Evolutionary conservation across 2,888 invertebrate genomes (phyloP).

Genomic region (Nipponacmea schrenckii): DNA sequence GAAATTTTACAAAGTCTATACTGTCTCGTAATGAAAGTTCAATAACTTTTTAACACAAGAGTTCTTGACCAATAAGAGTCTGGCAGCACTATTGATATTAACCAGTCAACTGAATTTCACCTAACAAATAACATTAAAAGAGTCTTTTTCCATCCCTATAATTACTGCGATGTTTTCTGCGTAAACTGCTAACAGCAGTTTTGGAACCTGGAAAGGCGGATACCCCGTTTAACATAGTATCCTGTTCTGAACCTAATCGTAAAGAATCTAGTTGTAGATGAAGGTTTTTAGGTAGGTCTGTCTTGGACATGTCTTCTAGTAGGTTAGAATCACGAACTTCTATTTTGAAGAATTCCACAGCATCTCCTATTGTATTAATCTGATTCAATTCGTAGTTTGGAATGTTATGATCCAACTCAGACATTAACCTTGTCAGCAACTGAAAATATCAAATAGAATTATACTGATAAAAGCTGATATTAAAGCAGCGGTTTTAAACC

Average conservation of each 20-base stretch:
- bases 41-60: too few relatives aligned
- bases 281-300: constrained; percentile 85
- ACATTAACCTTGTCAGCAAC: constrained; percentile 77
- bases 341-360: constrained; percentile 52
- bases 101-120: too few relatives aligned
- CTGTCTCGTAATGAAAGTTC: too few relatives aligned
- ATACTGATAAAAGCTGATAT: too few relatives aligned
- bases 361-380: constrained; percentile 76
- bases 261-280: constrained; percentile 84
- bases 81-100: too few relatives aligned
- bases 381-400: constrained; percentile 85
- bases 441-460: constrained; percentile 35
- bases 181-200: constrained; percentile 85
- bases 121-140: too few relatives aligned
- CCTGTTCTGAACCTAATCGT: constrained; percentile 85
- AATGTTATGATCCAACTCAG: constrained; percentile 80
- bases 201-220: constrained; percentile 88
- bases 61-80: too few relatives aligned
- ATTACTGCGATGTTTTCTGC: constrained; percentile 52
- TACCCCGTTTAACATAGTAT: constrained; percentile 78
- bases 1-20: too few relatives aligned
- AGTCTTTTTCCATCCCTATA: not conserved
- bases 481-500: too few relatives aligned
- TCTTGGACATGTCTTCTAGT: constrained; percentile 55
- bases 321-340: constrained; percentile 50